Evolutionary conservation across 2,888 invertebrate species (phyloP).

Genomic region (Notodonta dromedarius): DNA sequence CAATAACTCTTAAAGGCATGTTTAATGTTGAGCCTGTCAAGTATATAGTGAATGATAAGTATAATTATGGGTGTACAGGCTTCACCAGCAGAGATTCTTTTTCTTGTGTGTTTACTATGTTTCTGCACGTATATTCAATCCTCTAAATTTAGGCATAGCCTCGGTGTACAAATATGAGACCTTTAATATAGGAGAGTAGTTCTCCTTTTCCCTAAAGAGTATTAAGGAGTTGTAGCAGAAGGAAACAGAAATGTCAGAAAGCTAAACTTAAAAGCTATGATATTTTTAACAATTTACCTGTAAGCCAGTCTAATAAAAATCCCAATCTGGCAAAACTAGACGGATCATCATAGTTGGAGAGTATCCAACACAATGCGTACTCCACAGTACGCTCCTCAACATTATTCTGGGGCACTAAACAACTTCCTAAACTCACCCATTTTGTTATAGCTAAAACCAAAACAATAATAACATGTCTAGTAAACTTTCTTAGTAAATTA

Average conservation of each 20-base stretch:
- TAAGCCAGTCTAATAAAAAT: slow-evolving; percentile 75
- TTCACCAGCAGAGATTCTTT: too few species aligned
- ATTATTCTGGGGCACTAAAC: slow-evolving; percentile 67
- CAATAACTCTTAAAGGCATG: background rate
- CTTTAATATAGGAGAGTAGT: too few species aligned
- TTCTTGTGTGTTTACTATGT: too few species aligned
- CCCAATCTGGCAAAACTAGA: slow-evolving; percentile 59
- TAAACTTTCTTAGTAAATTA: background rate
- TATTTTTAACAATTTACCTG: slow-evolving; percentile 51
- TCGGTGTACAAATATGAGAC: background rate
- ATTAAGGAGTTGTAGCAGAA: too few species aligned
- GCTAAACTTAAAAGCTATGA: too few species aligned
- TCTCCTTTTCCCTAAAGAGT: too few species aligned
- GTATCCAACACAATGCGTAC: slow-evolving; percentile 71
- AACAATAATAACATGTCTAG: background rate
- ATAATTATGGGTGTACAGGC: too few species aligned
- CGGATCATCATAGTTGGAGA: slow-evolving; percentile 61
- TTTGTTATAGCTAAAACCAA: slow-evolving; percentile 66
- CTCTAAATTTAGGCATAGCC: too few species aligned
- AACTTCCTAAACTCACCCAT: slow-evolving; percentile 71
- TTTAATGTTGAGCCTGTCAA: too few species aligned
- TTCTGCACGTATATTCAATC: too few species aligned
- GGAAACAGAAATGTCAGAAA: too few species aligned
- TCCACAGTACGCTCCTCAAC: slow-evolving; percentile 65
- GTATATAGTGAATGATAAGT: too few species aligned